A percentile compares a stretch with the other conserved stretches of the same genome.
Evolutionary conservation across 1,140 invertebrate genomes (phyloP).

Genomic region (Pemphigus obesinymphae): DNA sequence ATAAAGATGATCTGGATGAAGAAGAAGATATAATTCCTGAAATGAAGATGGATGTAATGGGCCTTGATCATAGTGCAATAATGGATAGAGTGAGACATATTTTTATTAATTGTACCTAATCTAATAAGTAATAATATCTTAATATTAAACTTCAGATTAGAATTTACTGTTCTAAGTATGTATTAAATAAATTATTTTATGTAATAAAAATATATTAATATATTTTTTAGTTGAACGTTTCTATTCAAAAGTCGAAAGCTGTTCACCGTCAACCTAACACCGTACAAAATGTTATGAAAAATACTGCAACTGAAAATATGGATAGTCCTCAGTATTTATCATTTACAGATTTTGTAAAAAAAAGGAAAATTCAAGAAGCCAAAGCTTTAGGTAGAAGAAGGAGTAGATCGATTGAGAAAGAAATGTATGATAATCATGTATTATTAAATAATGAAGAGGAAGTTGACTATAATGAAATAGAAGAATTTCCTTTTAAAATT

Average conservation of each 20-base stretch:
- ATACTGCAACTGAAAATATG: background rate
- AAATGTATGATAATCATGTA: constrained; percentile 7
- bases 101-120: background rate
- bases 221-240: background rate
- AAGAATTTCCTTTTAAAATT: constrained; percentile 31
- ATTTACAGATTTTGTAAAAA: constrained; percentile 37
- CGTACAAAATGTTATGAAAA: background rate
- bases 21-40: constrained; percentile 47
- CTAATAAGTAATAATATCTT: no score
- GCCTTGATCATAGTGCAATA: constrained; percentile 62
- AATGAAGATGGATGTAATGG: constrained; percentile 68
- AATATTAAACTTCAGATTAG: no score
- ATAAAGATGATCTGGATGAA: constrained; percentile 45
- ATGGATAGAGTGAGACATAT: constrained; percentile 10
- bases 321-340: background rate
- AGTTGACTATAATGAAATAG: background rate
- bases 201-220: background rate
- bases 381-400: constrained; percentile 20
- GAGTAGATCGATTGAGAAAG: constrained; percentile 18
- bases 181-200: no score
- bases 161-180: no score
- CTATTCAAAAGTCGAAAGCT: constrained; percentile 23
- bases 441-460: background rate
- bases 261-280: background rate
- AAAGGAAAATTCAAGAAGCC: constrained; percentile 27